Evolutionary conservation across 2,113 vertebrate species (phyloP), one percentile per base, ranked within the genome.

Genomic region (Neolamprologus modestus): DNA sequence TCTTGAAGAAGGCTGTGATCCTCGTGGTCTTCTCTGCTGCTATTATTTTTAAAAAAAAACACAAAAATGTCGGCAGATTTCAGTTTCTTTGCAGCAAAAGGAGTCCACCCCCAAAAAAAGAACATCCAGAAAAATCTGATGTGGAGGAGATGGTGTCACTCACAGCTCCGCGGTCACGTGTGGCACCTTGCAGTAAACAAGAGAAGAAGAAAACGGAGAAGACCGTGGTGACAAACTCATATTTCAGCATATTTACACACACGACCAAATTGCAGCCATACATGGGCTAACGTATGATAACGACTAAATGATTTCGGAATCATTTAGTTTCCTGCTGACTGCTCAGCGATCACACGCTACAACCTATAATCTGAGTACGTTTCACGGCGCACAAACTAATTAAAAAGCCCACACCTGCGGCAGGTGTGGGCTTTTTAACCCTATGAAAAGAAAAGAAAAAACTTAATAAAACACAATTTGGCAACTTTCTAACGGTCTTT

Each of bases 1-100:
- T 97, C 96, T 96, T 93, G 86, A 37, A 53, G 87, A 92, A 96
- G 92, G 94, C 94, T 94, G 93, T 88, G 93, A 96, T 96, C 95
- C 95, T 94, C 95, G 95, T 96, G 91, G 95, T 96, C 96, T 93
- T 95, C 94, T 96, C 63, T 47, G 4, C 92, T 45, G 42, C 66
- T 63, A 31, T 31, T 28, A 73, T 21, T 21, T 42, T 40, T 8
- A 33, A 3, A 42, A 42, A 40, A 26, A 71, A 24, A 31, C 19
- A 57, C 50, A 21, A 63, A 42, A 26, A 79, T 2, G n/a, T 35
- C 21, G 42, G 45, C 55, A 63, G 78, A 37, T 42, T 66, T 87
- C 52, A 53, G 61, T 79, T 87, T 86, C 35, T 54, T 5, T 40
- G 68, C 13, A 59, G 63, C 19, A 80, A 63, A 84, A 84, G 12